A percentile compares a stretch with the other conserved stretches of the same genome.
Conservation (phyloP, 2,888 invertebrate genomes). For the Masnerella sp. region DNA sequence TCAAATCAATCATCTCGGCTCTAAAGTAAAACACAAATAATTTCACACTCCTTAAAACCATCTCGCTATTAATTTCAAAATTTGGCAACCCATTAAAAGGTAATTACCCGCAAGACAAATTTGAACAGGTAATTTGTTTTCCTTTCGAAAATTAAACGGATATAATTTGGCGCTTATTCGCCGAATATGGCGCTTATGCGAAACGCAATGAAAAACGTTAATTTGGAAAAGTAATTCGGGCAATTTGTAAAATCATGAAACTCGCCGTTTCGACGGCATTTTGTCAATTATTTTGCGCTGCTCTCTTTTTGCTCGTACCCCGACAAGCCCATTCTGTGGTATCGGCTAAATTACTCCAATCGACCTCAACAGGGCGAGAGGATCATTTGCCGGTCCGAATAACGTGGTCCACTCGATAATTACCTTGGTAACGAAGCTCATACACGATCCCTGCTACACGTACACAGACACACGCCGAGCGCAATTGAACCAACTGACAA, state of each 20-base stretch:
- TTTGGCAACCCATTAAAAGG: slow-evolving; percentile 36
- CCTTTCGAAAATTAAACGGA: slow-evolving; percentile 30
- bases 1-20: too few species aligned
- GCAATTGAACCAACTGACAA: slow-evolving; percentile 56
- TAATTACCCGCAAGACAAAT: slow-evolving; percentile 26
- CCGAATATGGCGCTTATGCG: slow-evolving; percentile 26
- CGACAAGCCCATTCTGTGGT: slow-evolving; percentile 69
- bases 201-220: slow-evolving; percentile 44
- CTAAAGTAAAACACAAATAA: too few species aligned
- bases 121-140: slow-evolving; percentile 36
- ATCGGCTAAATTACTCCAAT: slow-evolving; percentile 70
- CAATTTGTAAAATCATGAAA: slow-evolving; percentile 55
- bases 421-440: slow-evolving; percentile 68
- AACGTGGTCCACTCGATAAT: slow-evolving; percentile 70
- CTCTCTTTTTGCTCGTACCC: slow-evolving; percentile 56
- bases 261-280: slow-evolving; percentile 45
- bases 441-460: slow-evolving; percentile 51
- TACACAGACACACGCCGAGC: slow-evolving; percentile 41
- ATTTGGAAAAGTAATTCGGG: slow-evolving; percentile 48
- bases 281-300: slow-evolving; percentile 57
- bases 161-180: slow-evolving; percentile 27
- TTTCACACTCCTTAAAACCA: too few species aligned
- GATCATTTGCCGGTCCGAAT: slow-evolving; percentile 69
- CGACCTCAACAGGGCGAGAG: slow-evolving; percentile 64
- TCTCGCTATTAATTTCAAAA: slow-evolving; percentile 21